Percentiles rank a stretch among this genome's conserved stretches.
These are phyloP conservation scores for Euschistus heros DNA, from an alignment of 1,140 invertebrate species.

Conservation along the genomic window DNA sequence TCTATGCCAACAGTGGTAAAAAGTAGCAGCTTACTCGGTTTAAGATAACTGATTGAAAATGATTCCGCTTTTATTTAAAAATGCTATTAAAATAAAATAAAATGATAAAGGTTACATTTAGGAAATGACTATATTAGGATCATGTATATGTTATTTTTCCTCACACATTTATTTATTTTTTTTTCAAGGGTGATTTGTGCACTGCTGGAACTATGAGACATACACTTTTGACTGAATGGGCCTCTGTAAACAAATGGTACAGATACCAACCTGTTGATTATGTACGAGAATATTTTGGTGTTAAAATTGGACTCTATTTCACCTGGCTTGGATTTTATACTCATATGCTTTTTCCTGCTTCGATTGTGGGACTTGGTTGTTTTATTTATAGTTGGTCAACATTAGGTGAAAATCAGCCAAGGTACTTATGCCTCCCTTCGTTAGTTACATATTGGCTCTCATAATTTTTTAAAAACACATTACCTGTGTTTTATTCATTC, in stretches of 20 bases:
- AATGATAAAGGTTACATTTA: background rate
- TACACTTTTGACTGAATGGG: conserved; percentile 76
- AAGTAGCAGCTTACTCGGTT: too few relatives aligned
- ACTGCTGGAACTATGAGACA: conserved; percentile 58
- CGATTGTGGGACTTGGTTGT: conserved; percentile 68
- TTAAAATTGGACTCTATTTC: conserved; percentile 87
- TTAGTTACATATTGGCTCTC: background rate
- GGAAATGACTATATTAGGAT: background rate
- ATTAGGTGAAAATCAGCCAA: conserved; percentile 57
- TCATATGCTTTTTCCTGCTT: conserved; percentile 74
- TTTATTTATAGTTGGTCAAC: conserved; percentile 71
- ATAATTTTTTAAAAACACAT: background rate
- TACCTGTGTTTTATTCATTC: conserved; percentile 11
- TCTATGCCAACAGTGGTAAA: too few relatives aligned
- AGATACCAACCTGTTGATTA: conserved; percentile 83
- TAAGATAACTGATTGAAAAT: too few relatives aligned
- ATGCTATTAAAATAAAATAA: background rate
- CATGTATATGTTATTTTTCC: background rate
- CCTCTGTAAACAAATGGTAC: conserved; percentile 63
- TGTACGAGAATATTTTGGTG: conserved; percentile 78
- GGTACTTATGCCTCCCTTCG: too few relatives aligned
- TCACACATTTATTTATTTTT: conserved; percentile 34
- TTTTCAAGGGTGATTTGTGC: conserved; percentile 55
- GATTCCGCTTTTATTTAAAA: too few relatives aligned
- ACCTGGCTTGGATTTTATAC: conserved; percentile 97